Base-by-base conservation (phyloP, 2,888 invertebrate genomes). In the Bombyx huttoni region DNA sequence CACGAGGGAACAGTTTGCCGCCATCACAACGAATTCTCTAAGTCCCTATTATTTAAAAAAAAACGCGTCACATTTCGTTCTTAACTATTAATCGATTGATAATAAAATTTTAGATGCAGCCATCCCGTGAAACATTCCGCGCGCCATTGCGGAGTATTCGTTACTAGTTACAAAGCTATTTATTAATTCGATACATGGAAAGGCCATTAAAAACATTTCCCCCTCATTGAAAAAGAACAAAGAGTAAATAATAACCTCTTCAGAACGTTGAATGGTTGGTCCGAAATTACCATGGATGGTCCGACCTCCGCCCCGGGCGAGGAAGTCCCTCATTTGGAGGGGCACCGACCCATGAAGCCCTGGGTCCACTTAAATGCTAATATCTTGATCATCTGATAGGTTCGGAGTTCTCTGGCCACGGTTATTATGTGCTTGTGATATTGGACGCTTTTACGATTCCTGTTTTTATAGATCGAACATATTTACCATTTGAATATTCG, bases 271-370 rank as follows among this genome's bases (percentile, higher is more conserved):
- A 24, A 10, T 40, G 40, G 40, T 1, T 40, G 60, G 63, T 53
- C 60, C 62, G 51, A 65, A 70, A 70, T 68, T 70, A 72, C 70
- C 70, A 66, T 63, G 59, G 57, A 52, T 54, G 52, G 70, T 68
- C 75, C 79, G 78, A 70, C 81, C 82, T 71, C 66, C 63, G 60
- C 73, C 83, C 62, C 62, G 54, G 78, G 83, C 81, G 64, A 85
- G 86, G 87, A 87, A 85, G 85, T 85, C 72, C 75, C 81, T 78
- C 78, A 79, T 86, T 87, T 86, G 65, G 75, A 80, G 78, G 82
- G 78, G 72, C 86, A 85, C 59, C 87, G 84, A 83, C 79, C 87
- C 87, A 73, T 85, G 78, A 81, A 82, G 65, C 65, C 75, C 81
- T 81, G 76, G 78, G 72, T 68, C 70, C 70, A 71, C 74, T 87